Evolutionary conservation across 2,113 vertebrate genomes (phyloP).

Genomic region (Stegastes partitus): DNA sequence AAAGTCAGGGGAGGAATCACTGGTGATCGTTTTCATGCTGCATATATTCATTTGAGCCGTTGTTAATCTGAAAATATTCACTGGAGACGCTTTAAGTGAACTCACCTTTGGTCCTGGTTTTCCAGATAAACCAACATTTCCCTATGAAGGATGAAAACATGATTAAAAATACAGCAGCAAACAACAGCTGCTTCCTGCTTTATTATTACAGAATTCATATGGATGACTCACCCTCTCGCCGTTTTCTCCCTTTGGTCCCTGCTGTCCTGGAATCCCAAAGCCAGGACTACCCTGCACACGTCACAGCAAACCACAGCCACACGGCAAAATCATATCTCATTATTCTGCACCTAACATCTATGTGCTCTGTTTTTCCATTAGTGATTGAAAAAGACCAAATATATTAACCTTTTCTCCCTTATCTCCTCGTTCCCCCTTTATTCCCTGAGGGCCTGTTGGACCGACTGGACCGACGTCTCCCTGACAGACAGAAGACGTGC

Average conservation of each 20-base stretch:
- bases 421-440: slow-evolving; percentile 86
- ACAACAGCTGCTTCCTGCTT: neutral
- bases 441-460: slow-evolving; percentile 83
- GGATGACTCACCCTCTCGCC: slow-evolving; percentile 89
- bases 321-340: neutral
- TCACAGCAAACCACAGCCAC: neutral
- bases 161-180: neutral
- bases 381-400: neutral
- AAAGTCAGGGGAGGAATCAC: neutral
- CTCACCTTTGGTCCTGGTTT: slow-evolving; percentile 91
- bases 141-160: slow-evolving; percentile 78
- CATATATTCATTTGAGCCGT: neutral
- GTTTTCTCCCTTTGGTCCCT: slow-evolving; percentile 89
- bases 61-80: neutral
- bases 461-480: slow-evolving; percentile 88
- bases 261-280: slow-evolving; percentile 91
- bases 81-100: neutral
- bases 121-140: slow-evolving; percentile 93
- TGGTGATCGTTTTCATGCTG: neutral
- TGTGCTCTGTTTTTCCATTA: neutral
- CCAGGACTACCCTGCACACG: slow-evolving; percentile 87
- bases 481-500: slow-evolving; percentile 70
- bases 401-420: slow-evolving; percentile 90
- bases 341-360: neutral
- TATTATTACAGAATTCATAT: neutral